Evolutionary conservation across 2,888 invertebrate species (phyloP), one percentile per base, ranked within the genome.

Genomic region (Meganola albula): DNA sequence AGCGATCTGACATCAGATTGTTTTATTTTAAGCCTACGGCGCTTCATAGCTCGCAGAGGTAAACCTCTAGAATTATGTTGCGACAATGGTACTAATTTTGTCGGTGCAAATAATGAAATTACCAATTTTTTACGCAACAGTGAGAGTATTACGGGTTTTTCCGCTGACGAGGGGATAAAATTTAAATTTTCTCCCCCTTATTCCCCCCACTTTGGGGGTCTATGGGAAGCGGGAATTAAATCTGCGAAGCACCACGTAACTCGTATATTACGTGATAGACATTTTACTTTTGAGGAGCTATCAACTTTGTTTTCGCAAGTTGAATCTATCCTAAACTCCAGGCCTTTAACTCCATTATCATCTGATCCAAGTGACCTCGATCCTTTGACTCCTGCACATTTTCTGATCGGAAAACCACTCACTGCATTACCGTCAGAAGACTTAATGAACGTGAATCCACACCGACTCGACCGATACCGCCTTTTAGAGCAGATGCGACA

Each of bases 231-330:
- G n/a, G n/a, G n/a, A n/a, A n/a, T n/a, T n/a, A n/a, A n/a, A n/a
- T 24, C 22, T 10, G 33, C 23, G 3, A 30, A 27, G 8, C 5
- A 12, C 11, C 24, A 27, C 9, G 12, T 33, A 1, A 28, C 11
- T 22, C 22, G 26, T 1, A 31, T 36, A 2, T 14, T 36, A 2
- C 27, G 31, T 8, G 21, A 36, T 27, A 27, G 27, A 10, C 27
- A 36, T 10, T 4, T 36, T 9, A 36, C 33, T 1, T 37, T 24
- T 11, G 37, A 37, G 13, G 32, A 32, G 10, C 24, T 37, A n/a
- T 23, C 9, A 7, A 36, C 36, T 5, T 36, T 36, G 16, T 36
- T 36, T 20, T 30, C 31, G 20, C 33, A 34, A 24, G n/a, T n/a
- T n/a, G n/a, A n/a, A n/a, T n/a, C n/a, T 4, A 16, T 16, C 6